Percentiles rank a stretch among this genome's conserved stretches.
Evolutionary conservation across 2,113 vertebrate genomes (phyloP).

Genomic region (Puma concolor): DNA sequence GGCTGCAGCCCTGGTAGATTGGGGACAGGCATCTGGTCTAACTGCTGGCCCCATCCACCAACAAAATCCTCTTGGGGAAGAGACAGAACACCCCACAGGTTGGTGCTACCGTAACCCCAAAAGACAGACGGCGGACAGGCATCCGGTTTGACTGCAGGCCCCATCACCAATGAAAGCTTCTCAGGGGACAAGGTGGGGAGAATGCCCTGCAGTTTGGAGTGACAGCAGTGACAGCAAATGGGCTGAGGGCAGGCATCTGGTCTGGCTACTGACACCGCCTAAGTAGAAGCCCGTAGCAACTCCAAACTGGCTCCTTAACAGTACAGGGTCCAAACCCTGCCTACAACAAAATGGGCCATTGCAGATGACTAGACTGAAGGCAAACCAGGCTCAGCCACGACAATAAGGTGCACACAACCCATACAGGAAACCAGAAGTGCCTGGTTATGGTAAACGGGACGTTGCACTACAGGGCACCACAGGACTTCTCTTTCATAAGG

Average conservation of each 20-base stretch:
- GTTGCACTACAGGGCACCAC: neutral
- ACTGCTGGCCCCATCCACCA: neutral
- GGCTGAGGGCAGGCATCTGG: neutral
- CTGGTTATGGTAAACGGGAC: neutral
- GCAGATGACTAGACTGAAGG: neutral
- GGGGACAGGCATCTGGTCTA: neutral
- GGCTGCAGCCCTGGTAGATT: neutral
- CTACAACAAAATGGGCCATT: neutral
- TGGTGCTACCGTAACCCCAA: neutral
- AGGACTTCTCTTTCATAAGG: neutral
- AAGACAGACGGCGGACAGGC: neutral
- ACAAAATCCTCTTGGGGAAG: neutral
- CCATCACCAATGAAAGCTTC: neutral
- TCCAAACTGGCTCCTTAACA: neutral
- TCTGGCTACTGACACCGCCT: neutral
- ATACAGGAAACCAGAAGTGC: neutral
- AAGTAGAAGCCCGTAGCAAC: neutral
- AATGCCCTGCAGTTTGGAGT: neutral
- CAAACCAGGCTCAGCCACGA: neutral
- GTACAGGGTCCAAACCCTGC: neutral
- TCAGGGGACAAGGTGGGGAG: neutral
- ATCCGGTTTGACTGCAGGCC: neutral
- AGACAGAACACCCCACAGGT: neutral
- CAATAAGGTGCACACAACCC: neutral
- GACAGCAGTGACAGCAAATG: neutral